Base-by-base conservation (phyloP, 2,888 invertebrate genomes). In the Rhaphigaster nebulosa region DNA sequence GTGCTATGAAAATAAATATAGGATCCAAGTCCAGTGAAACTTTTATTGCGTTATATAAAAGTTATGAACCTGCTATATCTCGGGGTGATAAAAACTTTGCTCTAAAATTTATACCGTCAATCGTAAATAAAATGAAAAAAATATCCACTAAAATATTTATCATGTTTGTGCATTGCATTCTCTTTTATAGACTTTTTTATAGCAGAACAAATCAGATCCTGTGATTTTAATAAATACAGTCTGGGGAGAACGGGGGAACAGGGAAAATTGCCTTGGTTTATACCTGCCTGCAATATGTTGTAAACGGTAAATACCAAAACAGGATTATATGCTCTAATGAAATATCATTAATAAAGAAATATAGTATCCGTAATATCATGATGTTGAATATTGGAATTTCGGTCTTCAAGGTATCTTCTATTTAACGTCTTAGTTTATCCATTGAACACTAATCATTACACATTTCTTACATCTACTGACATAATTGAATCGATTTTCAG, bases 11-110 rank as follows among this genome's bases (percentile, higher is more conserved):
- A 45, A 84, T 84, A 84, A 45, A 84, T 84, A 84, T 84, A n/a
- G 80, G n/a, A 45, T n/a, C 45, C 84, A 45, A 34, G 84, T 41
- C 45, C n/a, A n/a, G 26, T 45, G 45, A 84, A 84, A 45, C 12
- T 84, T 84, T 84, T 84, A 84, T 84, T 84, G 84, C 41, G 84
- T 84, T 84, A n/a, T 84, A 84, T 84, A 84, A 84, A 84, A 84
- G 84, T 84, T 84, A 84, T 84, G 84, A 84, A 84, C 20, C 45
- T n/a, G 45, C 45, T 45, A 50, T 41, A 50, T 41, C 45, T 41
- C 45, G 26, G 45, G 45, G 84, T 41, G 84, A 84, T 84, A 84
- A 84, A 84, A 84, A 84, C 84, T 84, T 84, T 84, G 45, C 84
- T 50, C 45, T 41, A 84, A 84, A 41, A 84, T 84, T 84, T 84